Evolutionary conservation across 1,140 invertebrate species (phyloP).

Genomic region (Parapsyche elsis): DNA sequence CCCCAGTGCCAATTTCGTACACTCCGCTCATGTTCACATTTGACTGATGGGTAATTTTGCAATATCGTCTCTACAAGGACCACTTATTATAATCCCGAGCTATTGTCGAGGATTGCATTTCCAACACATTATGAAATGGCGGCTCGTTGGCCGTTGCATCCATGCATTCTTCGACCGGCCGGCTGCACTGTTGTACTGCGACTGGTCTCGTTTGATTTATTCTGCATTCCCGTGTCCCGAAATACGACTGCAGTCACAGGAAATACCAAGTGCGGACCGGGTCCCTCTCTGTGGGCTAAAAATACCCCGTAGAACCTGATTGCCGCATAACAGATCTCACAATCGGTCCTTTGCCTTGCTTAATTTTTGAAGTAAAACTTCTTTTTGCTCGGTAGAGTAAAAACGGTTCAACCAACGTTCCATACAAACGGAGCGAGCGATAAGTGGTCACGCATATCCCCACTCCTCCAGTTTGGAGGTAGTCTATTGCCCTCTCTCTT

Average conservation of each 20-base stretch:
- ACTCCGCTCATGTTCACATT: not conserved
- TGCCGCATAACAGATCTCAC: not conserved
- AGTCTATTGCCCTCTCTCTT: too few species aligned
- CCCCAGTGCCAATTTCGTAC: not conserved
- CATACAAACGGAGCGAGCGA: too few species aligned
- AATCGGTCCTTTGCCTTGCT: not conserved
- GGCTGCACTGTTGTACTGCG: not conserved
- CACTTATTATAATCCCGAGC: not conserved
- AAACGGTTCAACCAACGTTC: too few species aligned
- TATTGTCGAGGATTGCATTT: not conserved
- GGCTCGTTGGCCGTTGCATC: not conserved
- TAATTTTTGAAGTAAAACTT: too few species aligned
- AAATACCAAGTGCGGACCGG: constrained; percentile 25
- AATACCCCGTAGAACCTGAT: not conserved
- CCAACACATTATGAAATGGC: not conserved
- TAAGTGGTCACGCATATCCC: too few species aligned
- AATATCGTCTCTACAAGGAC: too few species aligned
- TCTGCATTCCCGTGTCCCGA: constrained; percentile 42
- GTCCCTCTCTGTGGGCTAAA: not conserved
- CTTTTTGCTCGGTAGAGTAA: too few species aligned
- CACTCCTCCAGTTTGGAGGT: too few species aligned
- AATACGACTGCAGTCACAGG: constrained; percentile 42
- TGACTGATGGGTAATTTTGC: not conserved
- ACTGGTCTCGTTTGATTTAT: constrained; percentile 44
- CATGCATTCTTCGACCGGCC: constrained; percentile 9